phyloP scores from a whole-genome alignment of 1,140 invertebrate species.

The Probaryconus sp. region DNA sequence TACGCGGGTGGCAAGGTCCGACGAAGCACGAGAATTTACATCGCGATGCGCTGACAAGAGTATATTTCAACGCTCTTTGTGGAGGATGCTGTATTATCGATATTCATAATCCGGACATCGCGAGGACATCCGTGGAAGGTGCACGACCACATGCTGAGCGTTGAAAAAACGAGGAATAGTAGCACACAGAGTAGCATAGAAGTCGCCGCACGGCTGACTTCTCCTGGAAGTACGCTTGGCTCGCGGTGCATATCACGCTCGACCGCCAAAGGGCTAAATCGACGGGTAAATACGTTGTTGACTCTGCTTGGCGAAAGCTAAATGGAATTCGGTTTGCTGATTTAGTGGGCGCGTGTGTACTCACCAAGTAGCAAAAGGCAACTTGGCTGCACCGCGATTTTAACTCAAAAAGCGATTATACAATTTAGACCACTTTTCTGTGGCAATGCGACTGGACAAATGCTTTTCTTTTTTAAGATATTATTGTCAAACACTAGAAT shows the following conservation, averaged over 20 bases:
- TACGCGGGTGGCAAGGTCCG: constrained; percentile 58
- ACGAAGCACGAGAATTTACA: constrained; percentile 64
- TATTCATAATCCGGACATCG: constrained; percentile 73
- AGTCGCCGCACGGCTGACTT: constrained; percentile 27
- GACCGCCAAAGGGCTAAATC: constrained; percentile 75
- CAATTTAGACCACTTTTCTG: too few species aligned
- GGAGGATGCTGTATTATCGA: constrained; percentile 66
- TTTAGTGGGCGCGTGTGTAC: constrained; percentile 71
- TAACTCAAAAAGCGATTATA: neutral
- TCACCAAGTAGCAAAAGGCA: constrained; percentile 67
- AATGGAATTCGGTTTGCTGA: constrained; percentile 74
- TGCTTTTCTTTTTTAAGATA: too few species aligned
- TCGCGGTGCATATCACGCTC: constrained; percentile 50
- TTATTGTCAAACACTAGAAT: too few species aligned
- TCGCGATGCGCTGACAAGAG: constrained; percentile 50
- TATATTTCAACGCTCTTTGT: constrained; percentile 54
- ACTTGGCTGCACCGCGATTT: constrained; percentile 25
- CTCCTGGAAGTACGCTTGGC: too few species aligned
- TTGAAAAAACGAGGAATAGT: constrained; percentile 33
- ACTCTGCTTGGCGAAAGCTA: constrained; percentile 69
- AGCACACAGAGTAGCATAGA: constrained; percentile 30
- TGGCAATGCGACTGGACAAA: too few species aligned
- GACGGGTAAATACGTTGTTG: constrained; percentile 76
- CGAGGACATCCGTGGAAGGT: constrained; percentile 64
- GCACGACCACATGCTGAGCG: constrained; percentile 65